These are phyloP conservation scores for Carettochelys insculpta DNA, from an alignment of 2,113 vertebrate species.

Conservation along the genomic window DNA sequence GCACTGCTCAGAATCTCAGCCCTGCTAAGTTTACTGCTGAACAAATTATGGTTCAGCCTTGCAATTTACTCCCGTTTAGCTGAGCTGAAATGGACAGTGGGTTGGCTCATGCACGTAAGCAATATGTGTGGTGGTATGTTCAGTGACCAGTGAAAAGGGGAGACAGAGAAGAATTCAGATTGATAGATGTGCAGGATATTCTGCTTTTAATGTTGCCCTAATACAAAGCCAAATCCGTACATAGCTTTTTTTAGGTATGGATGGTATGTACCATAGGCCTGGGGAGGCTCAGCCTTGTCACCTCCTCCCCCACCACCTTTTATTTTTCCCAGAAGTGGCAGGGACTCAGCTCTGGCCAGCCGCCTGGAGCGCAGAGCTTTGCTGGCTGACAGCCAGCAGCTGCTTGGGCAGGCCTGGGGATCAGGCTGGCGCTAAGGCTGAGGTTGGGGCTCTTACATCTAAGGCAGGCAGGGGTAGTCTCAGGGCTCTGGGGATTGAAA, in stretches of 20 bases:
- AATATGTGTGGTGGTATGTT: rapidly evolving
- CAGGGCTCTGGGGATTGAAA: no score
- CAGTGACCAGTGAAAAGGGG: background rate
- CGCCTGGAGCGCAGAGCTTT: no score
- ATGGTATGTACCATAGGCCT: no score
- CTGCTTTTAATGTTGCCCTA: background rate
- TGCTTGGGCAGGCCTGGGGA: no score
- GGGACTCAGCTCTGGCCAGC: no score
- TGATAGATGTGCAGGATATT: background rate
- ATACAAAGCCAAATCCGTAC: background rate
- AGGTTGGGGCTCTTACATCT: no score
- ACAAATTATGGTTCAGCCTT: background rate
- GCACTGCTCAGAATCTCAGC: background rate
- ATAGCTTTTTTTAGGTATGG: background rate
- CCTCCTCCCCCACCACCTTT: no score
- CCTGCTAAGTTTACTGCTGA: background rate
- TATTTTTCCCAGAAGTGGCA: no score
- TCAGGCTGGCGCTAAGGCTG: no score
- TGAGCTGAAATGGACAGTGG: background rate
- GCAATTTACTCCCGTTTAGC: background rate
- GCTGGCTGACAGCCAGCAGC: no score
- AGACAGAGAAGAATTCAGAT: background rate
- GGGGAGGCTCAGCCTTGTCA: no score
- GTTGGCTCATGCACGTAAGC: background rate
- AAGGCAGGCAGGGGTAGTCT: no score